A percentile compares a stretch with the other conserved stretches of the same genome.
phyloP scores from a whole-genome alignment of 2,113 vertebrate genomes.

The Myiagra hebetior region DNA sequence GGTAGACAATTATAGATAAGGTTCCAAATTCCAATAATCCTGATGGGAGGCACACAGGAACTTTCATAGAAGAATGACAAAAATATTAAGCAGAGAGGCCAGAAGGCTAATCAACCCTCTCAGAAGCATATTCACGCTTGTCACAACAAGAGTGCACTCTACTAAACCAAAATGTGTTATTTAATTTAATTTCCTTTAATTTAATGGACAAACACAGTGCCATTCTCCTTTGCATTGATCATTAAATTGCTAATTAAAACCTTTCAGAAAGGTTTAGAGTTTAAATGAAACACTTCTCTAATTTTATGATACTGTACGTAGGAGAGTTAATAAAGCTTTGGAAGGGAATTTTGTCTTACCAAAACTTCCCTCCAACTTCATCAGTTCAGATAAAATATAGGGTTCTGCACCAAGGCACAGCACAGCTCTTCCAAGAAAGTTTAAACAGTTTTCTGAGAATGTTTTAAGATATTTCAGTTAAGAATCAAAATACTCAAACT shows the following conservation, averaged over 20 bases:
- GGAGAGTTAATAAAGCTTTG: neutral
- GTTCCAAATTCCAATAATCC: conserved; percentile 48
- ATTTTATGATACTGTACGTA: neutral
- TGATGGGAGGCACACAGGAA: conserved; percentile 4
- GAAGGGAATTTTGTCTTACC: neutral
- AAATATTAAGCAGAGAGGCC: conserved; percentile 22
- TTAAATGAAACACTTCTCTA: neutral
- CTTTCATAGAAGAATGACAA: neutral
- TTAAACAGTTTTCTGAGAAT: neutral
- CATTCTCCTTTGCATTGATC: neutral
- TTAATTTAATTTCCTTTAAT: conserved; percentile 32
- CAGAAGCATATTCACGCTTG: conserved; percentile 3
- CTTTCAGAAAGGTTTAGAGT: conserved; percentile 19
- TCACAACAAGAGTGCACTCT: neutral
- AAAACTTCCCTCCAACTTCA: neutral
- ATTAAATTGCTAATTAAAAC: conserved; percentile 29
- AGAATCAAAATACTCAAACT: neutral
- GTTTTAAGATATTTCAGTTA: neutral
- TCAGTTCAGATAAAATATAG: neutral
- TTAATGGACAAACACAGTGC: conserved; percentile 17
- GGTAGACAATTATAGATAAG: conserved; percentile 60
- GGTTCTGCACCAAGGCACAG: neutral
- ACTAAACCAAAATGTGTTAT: conserved; percentile 20
- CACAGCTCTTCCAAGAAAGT: neutral
- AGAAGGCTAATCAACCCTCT: conserved; percentile 17